These are phyloP conservation scores for Netelia melanura DNA, from an alignment of 2,888 invertebrate genomes.

Conservation along the genomic window DNA sequence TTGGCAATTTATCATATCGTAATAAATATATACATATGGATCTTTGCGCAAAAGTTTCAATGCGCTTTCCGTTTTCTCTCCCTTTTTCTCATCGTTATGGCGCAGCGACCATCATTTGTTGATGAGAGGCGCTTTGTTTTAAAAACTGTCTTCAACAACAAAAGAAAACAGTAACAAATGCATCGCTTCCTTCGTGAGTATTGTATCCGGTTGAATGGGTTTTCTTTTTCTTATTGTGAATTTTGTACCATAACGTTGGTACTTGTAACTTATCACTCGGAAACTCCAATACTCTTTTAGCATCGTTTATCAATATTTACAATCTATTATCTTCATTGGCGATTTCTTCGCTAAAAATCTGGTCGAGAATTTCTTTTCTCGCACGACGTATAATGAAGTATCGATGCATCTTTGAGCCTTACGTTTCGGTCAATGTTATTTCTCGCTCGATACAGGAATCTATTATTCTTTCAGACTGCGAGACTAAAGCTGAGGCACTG, in stretches of 20 bases:
- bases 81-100: neutral
- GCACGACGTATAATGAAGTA: neutral
- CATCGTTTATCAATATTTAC: neutral
- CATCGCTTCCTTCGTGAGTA: slow-evolving; percentile 52
- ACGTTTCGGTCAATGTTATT: neutral
- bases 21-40: slow-evolving; percentile 12
- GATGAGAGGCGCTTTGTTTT: neutral
- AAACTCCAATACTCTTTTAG: neutral
- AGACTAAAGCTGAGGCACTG: neutral
- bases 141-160: slow-evolving; percentile 17
- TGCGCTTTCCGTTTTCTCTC: neutral
- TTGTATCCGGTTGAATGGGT: slow-evolving; percentile 29
- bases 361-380: slow-evolving; percentile 22
- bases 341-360: neutral
- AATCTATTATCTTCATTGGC: too few relatives aligned
- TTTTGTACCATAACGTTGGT: neutral
- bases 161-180: slow-evolving; percentile 9
- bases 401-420: neutral
- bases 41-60: neutral
- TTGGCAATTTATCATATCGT: neutral
- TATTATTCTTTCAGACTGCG: slow-evolving; percentile 2
- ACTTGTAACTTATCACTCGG: neutral
- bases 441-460: neutral
- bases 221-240: neutral
- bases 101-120: slow-evolving; percentile 2